Evolutionary conservation across 2,797 vertebrate genomes (phyloP).

Genomic region (Acropternis orthonyx): DNA sequence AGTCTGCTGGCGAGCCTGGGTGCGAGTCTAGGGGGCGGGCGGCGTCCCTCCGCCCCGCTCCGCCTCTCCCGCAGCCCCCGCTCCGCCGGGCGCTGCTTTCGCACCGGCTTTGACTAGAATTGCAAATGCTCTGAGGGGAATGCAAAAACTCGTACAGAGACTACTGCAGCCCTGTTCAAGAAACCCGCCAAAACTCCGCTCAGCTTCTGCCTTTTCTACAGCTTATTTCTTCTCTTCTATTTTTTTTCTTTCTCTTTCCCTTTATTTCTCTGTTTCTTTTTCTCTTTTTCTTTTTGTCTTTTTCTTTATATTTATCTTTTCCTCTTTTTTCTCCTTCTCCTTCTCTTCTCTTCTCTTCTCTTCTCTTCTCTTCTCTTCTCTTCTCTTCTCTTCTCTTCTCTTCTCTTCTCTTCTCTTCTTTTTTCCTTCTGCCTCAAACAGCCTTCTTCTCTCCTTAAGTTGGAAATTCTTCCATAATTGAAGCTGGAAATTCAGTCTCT

Average conservation of each 20-base stretch:
- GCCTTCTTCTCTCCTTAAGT: neutral
- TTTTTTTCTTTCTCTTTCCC: neutral
- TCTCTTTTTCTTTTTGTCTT: rapidly evolving
- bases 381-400: neutral
- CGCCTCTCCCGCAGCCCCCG: neutral
- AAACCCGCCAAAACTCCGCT: neutral
- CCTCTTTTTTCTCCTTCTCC: rapidly evolving
- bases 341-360: rapidly evolving
- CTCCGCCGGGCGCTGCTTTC: neutral
- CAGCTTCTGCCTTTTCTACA: neutral
- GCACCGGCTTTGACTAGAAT: neutral
- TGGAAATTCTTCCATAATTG: neutral
- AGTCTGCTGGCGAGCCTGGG: neutral
- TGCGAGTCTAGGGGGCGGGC: neutral
- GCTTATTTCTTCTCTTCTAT: neutral
- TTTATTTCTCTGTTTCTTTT: rapidly evolving
- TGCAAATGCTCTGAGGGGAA: neutral
- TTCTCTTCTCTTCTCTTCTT: neutral
- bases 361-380: rapidly evolving
- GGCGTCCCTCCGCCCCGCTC: neutral
- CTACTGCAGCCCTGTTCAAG: neutral
- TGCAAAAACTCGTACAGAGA: neutral
- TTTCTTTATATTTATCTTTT: rapidly evolving
- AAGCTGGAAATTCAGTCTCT: neutral
- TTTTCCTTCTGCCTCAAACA: neutral